These are phyloP conservation scores for Caenorhabditis plicata DNA, from an alignment of 2,888 invertebrate species.

Conservation along the genomic window DNA sequence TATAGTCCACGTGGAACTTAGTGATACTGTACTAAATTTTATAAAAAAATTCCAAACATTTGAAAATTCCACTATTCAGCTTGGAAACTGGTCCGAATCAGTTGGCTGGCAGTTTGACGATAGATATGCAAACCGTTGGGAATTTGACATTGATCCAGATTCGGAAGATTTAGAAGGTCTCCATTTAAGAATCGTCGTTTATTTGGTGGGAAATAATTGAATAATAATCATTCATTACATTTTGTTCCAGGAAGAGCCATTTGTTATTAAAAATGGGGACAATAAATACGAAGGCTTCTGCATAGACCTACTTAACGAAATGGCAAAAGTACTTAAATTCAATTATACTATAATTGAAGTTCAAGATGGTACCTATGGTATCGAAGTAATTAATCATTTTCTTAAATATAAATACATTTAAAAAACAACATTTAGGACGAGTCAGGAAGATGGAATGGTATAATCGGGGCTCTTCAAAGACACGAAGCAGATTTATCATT, in stretches of 20 bases:
- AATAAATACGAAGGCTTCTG: slow-evolving; percentile 84
- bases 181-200: slow-evolving; percentile 58
- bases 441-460: slow-evolving; percentile 62
- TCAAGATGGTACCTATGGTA: slow-evolving; percentile 78
- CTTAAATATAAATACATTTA: no score
- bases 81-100: slow-evolving; percentile 57
- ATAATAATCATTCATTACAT: background rate
- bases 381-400: slow-evolving; percentile 46
- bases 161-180: slow-evolving; percentile 54
- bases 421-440: slow-evolving; percentile 51
- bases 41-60: no score
- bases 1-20: no score
- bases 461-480: slow-evolving; percentile 62
- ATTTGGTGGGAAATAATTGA: slow-evolving; percentile 31
- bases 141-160: slow-evolving; percentile 53
- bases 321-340: slow-evolving; percentile 79
- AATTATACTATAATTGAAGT: slow-evolving; percentile 82
- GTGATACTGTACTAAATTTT: no score
- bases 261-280: slow-evolving; percentile 47
- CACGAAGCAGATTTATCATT: slow-evolving; percentile 87
- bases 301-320: slow-evolving; percentile 81
- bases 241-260: slow-evolving; percentile 47
- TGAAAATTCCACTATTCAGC: no score
- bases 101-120: slow-evolving; percentile 54
- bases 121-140: slow-evolving; percentile 55